A percentile compares a stretch with the other conserved stretches of the same genome.
Evolutionary conservation across 1,140 invertebrate species (phyloP).

Genomic region (Drosophila orena): DNA sequence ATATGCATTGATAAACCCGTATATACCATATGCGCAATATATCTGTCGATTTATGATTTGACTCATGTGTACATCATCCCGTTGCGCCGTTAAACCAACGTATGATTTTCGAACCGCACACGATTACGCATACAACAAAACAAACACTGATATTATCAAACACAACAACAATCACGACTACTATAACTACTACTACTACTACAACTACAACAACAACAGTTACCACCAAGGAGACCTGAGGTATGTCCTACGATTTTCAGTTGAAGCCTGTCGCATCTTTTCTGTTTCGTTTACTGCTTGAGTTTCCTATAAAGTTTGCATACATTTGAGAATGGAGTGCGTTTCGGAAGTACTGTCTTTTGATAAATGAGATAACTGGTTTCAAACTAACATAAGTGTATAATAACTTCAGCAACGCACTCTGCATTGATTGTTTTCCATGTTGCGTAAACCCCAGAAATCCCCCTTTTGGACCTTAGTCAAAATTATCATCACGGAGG

Average conservation of each 20-base stretch:
- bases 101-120: slow-evolving; percentile 61
- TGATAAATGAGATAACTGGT: too few relatives aligned
- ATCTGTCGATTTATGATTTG: slow-evolving; percentile 72
- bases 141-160: slow-evolving; percentile 28
- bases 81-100: slow-evolving; percentile 67
- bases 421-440: slow-evolving; percentile 36
- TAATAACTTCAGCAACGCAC: not conserved
- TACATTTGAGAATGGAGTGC: slow-evolving; percentile 14
- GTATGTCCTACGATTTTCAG: slow-evolving; percentile 86
- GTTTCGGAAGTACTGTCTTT: not conserved
- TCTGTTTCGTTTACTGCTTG: slow-evolving; percentile 36
- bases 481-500: slow-evolving; percentile 37
- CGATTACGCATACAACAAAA: slow-evolving; percentile 11
- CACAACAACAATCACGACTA: slow-evolving; percentile 47
- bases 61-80: slow-evolving; percentile 66
- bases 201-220: slow-evolving; percentile 86
- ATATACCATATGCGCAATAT: slow-evolving; percentile 16
- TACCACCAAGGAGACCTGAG: slow-evolving; percentile 93
- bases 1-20: slow-evolving; percentile 43
- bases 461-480: slow-evolving; percentile 15
- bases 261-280: slow-evolving; percentile 53
- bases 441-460: slow-evolving; percentile 11
- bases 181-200: slow-evolving; percentile 84
- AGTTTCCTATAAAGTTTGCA: slow-evolving; percentile 34
- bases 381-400: not conserved